Evolutionary conservation across 2,113 vertebrate genomes (phyloP).

Genomic region (Anguilla rostrata): DNA sequence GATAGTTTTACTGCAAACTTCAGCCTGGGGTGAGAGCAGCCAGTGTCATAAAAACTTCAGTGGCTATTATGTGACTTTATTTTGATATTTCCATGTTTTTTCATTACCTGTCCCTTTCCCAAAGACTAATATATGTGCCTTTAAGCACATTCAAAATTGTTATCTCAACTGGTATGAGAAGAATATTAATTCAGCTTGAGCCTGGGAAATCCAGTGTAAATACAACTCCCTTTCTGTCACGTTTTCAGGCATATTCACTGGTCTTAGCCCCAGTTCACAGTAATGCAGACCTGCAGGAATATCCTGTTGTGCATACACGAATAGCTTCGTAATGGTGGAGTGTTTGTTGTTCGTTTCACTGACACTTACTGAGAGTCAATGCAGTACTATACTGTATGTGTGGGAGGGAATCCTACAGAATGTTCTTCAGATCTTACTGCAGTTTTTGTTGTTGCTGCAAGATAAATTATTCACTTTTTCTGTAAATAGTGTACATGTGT

Average conservation of each 20-base stretch:
- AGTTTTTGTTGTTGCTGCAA: background rate
- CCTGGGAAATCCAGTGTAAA: too few relatives aligned
- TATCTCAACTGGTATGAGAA: too few relatives aligned
- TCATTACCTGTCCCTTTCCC: background rate
- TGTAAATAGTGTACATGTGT: background rate
- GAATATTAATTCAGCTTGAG: too few relatives aligned
- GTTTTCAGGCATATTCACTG: background rate
- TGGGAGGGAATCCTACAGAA: background rate
- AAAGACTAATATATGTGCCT: background rate
- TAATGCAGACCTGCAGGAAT: background rate
- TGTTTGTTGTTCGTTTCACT: background rate
- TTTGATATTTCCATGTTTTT: too few relatives aligned
- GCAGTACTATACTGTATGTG: background rate
- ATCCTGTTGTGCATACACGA: background rate
- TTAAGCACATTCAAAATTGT: too few relatives aligned
- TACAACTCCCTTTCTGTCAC: too few relatives aligned
- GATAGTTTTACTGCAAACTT: too few relatives aligned
- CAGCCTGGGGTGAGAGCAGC: too few relatives aligned
- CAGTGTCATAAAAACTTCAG: too few relatives aligned
- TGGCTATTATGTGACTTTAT: too few relatives aligned
- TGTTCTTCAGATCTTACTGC: background rate
- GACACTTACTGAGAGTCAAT: background rate
- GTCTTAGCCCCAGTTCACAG: background rate
- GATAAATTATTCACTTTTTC: background rate
- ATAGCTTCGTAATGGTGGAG: background rate